Conservation (phyloP, 2,888 invertebrate genomes). For the Eremobia ochroleuca region DNA sequence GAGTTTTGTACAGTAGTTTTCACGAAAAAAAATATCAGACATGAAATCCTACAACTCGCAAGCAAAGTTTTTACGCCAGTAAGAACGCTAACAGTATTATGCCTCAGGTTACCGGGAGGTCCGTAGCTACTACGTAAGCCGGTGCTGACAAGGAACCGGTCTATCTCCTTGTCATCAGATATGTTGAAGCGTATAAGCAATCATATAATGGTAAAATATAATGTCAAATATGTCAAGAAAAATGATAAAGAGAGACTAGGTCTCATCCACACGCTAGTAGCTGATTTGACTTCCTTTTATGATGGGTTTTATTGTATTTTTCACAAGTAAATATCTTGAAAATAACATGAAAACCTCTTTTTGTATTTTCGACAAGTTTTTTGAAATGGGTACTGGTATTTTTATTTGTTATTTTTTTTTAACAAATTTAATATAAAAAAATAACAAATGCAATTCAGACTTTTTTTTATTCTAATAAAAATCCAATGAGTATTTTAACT, state of each 20-base stretch:
- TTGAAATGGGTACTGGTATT: neutral
- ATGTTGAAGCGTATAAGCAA: slow-evolving; percentile 85
- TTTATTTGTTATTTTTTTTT: neutral
- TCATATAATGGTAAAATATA: slow-evolving; percentile 86
- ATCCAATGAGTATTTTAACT: neutral
- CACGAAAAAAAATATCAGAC: slow-evolving; percentile 57
- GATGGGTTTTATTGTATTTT: neutral
- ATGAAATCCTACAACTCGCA: slow-evolving; percentile 82
- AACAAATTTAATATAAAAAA: no score
- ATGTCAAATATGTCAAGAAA: slow-evolving; percentile 87
- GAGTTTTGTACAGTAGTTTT: neutral
- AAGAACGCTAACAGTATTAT: slow-evolving; percentile 65
- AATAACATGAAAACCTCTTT: slow-evolving; percentile 21
- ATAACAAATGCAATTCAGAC: neutral
- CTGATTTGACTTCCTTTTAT: slow-evolving; percentile 88
- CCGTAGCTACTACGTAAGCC: slow-evolving; percentile 89
- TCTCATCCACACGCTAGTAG: slow-evolving; percentile 89
- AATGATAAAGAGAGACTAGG: slow-evolving; percentile 87
- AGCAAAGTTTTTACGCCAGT: slow-evolving; percentile 72
- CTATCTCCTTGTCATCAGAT: slow-evolving; percentile 86
- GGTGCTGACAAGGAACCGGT: slow-evolving; percentile 87
- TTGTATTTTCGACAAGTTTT: slow-evolving; percentile 28
- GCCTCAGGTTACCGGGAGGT: slow-evolving; percentile 74
- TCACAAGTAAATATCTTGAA: no score
- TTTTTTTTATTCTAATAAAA: neutral